Evolutionary conservation across 2,888 invertebrate species (phyloP), one percentile per base, ranked within the genome.

Genomic region (Eilema caniola): DNA sequence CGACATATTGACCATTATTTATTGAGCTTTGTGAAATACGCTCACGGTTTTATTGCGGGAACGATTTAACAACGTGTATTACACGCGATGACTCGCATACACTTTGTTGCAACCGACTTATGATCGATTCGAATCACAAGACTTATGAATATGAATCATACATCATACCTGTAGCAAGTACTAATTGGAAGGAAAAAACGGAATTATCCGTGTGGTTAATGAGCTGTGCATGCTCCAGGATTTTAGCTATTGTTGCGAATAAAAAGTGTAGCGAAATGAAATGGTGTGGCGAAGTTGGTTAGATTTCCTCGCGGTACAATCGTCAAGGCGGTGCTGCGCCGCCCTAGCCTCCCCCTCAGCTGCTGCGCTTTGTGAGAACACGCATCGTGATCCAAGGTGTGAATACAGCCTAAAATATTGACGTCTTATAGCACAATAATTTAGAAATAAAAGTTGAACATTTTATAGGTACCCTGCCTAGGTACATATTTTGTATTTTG

Each of bases 1-100:
- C 93, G 95, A 93, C 93, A 92, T 93, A 95, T 94, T 94, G 95
- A 92, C 93, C 94, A 95, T 94, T 95, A 95, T 95, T 95, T 95
- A 95, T 95, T 92, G 90, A 89, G 88, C 89, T 90, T 86, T 88
- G 92, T 93, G 91, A 93, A 92, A 92, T 91, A 89, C 90, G 88
- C 84, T 83, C 88, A 80, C 80, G 88, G 89, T 90, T 94, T 94
- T 94, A 94, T 93, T 93, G 93, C 95, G 94, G 92, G 93, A 94
- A 92, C 90, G 89, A 89, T 90, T 87, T 88, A 90, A 85, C 93
- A 90, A 85, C 93, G 88, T 94, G 94, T 94, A 90, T 85, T 93
- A 95, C 93, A 92, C 83, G 87, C 87, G 91, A 90, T 91, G 90
- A 90, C 89, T 84, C 83, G 87, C 89, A 80, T 77, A 83, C 82